Conservation (phyloP, 2,113 vertebrate species). For the Epinephelus fuscoguttatus region DNA sequence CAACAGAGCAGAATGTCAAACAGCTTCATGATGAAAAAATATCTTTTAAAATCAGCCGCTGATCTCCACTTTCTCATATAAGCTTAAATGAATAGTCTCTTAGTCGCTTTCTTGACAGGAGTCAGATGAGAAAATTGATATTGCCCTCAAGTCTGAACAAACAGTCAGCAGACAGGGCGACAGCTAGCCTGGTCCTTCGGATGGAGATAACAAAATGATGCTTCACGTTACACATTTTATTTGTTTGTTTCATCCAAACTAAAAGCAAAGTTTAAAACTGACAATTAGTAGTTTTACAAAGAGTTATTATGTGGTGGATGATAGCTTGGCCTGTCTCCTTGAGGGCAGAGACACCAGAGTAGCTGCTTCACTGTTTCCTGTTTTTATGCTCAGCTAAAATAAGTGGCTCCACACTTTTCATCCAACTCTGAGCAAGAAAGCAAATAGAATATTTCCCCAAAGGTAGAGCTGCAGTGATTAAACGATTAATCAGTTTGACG, state of each 20-base stretch:
- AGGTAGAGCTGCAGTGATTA: too few relatives aligned
- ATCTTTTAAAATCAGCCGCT: neutral
- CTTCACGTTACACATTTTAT: too few relatives aligned
- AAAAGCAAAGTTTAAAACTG: too few relatives aligned
- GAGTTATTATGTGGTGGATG: neutral
- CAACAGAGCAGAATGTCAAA: conserved; percentile 28
- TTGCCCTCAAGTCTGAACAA: neutral
- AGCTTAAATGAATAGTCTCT: neutral
- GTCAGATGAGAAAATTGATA: neutral
- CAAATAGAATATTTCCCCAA: too few relatives aligned
- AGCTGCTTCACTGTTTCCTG: neutral
- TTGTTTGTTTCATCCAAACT: too few relatives aligned
- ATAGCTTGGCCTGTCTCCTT: neutral
- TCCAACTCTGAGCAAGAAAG: neutral
- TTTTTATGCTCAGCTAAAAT: neutral
- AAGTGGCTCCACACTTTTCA: neutral
- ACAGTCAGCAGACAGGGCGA: too few relatives aligned
- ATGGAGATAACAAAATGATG: too few relatives aligned
- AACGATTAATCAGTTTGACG: too few relatives aligned
- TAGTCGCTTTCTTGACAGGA: neutral
- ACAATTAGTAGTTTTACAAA: too few relatives aligned
- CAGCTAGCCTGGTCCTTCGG: too few relatives aligned
- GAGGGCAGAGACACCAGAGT: neutral
- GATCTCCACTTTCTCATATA: neutral
- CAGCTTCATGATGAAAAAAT: neutral